Base-by-base conservation (phyloP, 2,888 invertebrate species). In the Cabera pusaria region DNA sequence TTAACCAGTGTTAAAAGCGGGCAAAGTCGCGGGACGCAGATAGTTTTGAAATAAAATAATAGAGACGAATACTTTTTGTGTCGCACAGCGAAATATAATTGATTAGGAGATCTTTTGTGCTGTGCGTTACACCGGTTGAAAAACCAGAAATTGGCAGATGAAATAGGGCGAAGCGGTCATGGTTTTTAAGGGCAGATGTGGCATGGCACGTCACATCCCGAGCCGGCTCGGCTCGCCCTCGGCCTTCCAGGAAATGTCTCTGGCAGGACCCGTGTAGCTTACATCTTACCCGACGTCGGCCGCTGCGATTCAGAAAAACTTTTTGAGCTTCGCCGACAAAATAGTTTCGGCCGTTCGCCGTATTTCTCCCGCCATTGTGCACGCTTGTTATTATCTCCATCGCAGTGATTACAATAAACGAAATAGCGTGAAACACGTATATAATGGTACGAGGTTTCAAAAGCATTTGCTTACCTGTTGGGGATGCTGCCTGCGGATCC, bases 241-340 rank as follows among this genome's bases (percentile, higher is more conserved):
- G 62, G 64, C 86, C 87, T 88, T 88, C 87, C 82, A 69, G 78
- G 87, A 88, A 87, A 75, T 58, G 64, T 67, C 65, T 68, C 65
- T 64, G 66, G 68, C 70, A 51, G 57, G 60, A 55, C 56, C 55
- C 61, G 60, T 62, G 69, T 66, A 64, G 63, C 61, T 66, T 64
- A 67, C 60, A 60, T 63, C 67, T 61, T 59, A 60, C 56, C 54
- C 56, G 57, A 43, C 54, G 54, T 44, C 52, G 51, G 56, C 59
- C 56, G 60, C 55, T 49, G 55, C 57, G 59, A 56, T 61, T 64
- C 70, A 73, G 55, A 67, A 66, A 69, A 72, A 63, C 62, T 71
- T 76, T 82, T 86, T 80, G 76, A 78, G 63, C 72, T 75, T 69
- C 53, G 75, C 86, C 85, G 86, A 74, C 81, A 63, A 57, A 65